phyloP scores from a whole-genome alignment of 2,888 invertebrate species.

The Hypomecis punctinalis region DNA sequence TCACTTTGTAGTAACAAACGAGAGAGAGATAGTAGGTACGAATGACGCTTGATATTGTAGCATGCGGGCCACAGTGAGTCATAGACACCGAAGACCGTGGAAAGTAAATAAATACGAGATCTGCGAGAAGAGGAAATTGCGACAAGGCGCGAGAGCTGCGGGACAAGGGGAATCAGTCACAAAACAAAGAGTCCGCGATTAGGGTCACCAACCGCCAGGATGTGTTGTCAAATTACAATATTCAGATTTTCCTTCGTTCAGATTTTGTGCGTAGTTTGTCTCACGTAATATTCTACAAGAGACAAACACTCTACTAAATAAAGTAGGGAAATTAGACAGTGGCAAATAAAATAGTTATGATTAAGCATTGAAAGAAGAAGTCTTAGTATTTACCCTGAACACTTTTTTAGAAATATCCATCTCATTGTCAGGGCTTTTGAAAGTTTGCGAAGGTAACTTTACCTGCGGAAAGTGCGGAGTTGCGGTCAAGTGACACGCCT shows the following conservation, averaged over 20 bases:
- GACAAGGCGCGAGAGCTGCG: conserved; percentile 11
- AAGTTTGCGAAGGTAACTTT: neutral
- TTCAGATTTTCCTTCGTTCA: too few species aligned
- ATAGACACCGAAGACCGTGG: conserved; percentile 40
- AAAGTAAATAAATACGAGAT: conserved; percentile 22
- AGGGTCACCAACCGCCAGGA: too few species aligned
- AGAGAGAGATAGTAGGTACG: conserved; percentile 14
- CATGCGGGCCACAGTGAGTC: conserved; percentile 40
- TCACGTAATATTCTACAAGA: too few species aligned
- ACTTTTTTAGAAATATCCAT: too few species aligned
- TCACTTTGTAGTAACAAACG: conserved; percentile 14
- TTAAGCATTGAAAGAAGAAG: too few species aligned
- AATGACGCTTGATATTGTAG: conserved; percentile 22
- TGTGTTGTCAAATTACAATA: too few species aligned
- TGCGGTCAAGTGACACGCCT: conserved; percentile 54
- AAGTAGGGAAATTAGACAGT: too few species aligned
- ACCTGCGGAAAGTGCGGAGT: conserved; percentile 40
- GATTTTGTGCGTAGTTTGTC: too few species aligned
- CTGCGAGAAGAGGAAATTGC: conserved; percentile 11
- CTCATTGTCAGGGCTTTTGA: too few species aligned
- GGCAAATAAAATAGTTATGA: too few species aligned
- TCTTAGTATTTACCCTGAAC: too few species aligned
- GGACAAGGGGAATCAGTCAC: conserved; percentile 23
- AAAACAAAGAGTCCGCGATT: conserved; percentile 15
- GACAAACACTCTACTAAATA: too few species aligned